Evolutionary conservation across 2,888 invertebrate genomes (phyloP), one percentile per base, ranked within the genome.

Genomic region (Eurytoma adleriae): DNA sequence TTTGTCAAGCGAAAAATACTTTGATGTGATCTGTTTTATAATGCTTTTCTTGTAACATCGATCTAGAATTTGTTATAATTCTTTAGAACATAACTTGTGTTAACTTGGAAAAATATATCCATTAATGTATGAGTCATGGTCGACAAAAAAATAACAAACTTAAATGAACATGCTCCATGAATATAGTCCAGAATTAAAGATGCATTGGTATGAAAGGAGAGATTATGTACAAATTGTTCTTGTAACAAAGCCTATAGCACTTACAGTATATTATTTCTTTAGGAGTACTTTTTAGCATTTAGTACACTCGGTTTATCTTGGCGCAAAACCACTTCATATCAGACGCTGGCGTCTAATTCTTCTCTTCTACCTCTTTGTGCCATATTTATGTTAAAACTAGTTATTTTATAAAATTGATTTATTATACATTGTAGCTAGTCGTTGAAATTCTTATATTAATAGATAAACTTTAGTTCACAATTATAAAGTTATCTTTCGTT

Each of bases 171-270:
- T 1, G 18, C 2, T 7, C 62, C 56, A 76, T 68, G 12, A 62
- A 48, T 67, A 48, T 1, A 69, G 70, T 52, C 50, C 30, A 78
- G 27, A 66, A 75, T 75, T 57, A 14, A 48, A 40, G 66, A 72
- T 69, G 54, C 68, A 69, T 70, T 61, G 16, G 30, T 69, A 30
- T 61, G 20, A 77, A 59, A 73, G 48, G 57, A 79, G 30, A 66
- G 64, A 79, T 74, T 82, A 82, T 82, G 30, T 82, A 82, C 82
- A 82, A 74, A 73, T 79, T 79, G 70, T 73, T 30, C 54, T 74
- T 16, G 66, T 79, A 82, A 71, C 77, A 74, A 79, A 82, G 78
- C 74, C 54, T 77, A 82, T 61, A 79, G 66, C 69, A 70, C 77
- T 77, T 71, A 59, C 66, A 70, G 20, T 62, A 72, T 77, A 73